Conservation (phyloP, 2,888 invertebrate species). For the Drosophila anceps region DNA sequence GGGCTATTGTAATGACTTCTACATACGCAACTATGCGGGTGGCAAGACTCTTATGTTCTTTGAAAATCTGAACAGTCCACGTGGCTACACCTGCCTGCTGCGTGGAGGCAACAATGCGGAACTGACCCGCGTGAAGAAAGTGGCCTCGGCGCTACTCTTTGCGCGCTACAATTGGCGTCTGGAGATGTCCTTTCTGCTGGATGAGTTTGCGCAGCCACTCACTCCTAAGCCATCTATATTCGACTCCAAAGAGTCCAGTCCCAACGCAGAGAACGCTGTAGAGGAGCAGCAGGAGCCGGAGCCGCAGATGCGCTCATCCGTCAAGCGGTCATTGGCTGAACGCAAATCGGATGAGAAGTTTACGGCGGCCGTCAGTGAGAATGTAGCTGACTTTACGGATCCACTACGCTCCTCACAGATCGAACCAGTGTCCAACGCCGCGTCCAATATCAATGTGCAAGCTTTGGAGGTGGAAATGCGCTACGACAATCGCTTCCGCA, state of each 20-base stretch:
- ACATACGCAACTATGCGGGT: conserved; percentile 88
- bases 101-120: conserved; percentile 93
- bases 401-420: conserved; percentile 88
- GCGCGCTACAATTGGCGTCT: conserved; percentile 94
- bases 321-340: conserved; percentile 64
- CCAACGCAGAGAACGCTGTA: conserved; percentile 67
- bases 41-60: conserved; percentile 96
- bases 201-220: conserved; percentile 93
- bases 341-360: conserved; percentile 86
- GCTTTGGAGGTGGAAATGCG: conserved; percentile 87
- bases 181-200: conserved; percentile 95
- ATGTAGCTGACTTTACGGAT: conserved; percentile 91
- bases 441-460: conserved; percentile 72
- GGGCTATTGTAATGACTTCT: conserved; percentile 94
- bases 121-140: conserved; percentile 92
- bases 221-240: conserved; percentile 86
- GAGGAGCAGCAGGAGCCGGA: conserved; percentile 65
- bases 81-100: conserved; percentile 94
- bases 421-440: conserved; percentile 84
- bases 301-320: conserved; percentile 32
- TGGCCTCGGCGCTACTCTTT: conserved; percentile 92
- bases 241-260: conserved; percentile 84
- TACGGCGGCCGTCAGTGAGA: conserved; percentile 85
- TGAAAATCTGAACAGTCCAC: conserved; percentile 93
- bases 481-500: conserved; percentile 89